Evolutionary conservation across 2,113 vertebrate species (phyloP), one percentile per base, ranked within the genome.

Genomic region (Poeciliopsis occidentalis): DNA sequence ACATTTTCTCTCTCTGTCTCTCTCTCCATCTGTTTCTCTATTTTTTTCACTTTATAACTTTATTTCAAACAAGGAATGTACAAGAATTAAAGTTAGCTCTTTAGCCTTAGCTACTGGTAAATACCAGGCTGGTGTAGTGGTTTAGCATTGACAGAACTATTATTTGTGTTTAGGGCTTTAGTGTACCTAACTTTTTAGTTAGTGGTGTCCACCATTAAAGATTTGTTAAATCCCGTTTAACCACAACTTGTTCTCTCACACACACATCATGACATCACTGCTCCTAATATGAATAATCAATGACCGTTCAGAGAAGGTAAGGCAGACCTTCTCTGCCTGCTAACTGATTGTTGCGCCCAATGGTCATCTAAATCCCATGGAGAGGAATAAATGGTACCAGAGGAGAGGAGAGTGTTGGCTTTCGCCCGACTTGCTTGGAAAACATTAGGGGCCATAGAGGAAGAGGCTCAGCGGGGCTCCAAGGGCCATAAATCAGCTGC

Each of bases 401-500:
- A 63, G 68, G 61, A 75, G 77, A 80, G 80, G 63, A 66, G 19
- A 78, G 75, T 69, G 64, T 75, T 80, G 65, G 64, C 64, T 89
- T 86, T 88, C 75, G 84, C 69, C 54, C 63, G 79, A 41, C 70
- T 85, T 62, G 70, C 67, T 87, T 79, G 39, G 76, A 90, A 91
- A 91, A 90, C 87, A 87, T 79, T 66, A 71, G 86, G 75, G 84
- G 79, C 89, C 85, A 80, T 74, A 90, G 89, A 87, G 88, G 89
- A 93, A 93, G 89, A 86, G 75, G 81, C 87, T 89, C 86, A 78
- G 81, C 70, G 1, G 85, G 88, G 84, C 81, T 87, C 73, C 66
- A 22, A 81, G 80, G 84, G 83, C 84, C 87, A 89, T 92, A 92
- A 92, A 93, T 93, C 88, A 93, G 90, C 84, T 82, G 88, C 87